phyloP scores from a whole-genome alignment of 2,888 invertebrate genomes.

The Lissonota sp. region DNA sequence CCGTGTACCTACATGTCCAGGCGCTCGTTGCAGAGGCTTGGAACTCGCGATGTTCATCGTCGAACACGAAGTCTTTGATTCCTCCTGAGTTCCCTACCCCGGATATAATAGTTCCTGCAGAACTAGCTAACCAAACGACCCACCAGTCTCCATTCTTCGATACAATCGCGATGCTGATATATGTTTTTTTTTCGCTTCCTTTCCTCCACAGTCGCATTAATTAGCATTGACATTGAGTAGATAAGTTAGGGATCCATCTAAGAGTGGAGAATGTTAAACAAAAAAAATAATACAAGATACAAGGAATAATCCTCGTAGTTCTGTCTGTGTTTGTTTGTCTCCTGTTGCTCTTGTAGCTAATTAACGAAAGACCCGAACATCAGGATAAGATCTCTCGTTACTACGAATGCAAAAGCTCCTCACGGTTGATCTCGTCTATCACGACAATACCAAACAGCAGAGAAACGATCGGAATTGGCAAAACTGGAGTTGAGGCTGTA shows the following conservation, averaged over 20 bases:
- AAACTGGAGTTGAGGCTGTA: too few relatives aligned
- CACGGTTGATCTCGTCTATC: too few relatives aligned
- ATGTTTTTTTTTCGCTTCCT: neutral
- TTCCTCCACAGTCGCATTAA: conserved; percentile 50
- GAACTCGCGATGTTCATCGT: conserved; percentile 16
- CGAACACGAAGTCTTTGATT: conserved; percentile 21
- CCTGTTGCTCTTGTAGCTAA: conserved; percentile 41
- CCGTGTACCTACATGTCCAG: neutral
- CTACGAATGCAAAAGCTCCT: too few relatives aligned
- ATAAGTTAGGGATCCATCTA: conserved; percentile 46
- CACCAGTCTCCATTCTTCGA: conserved; percentile 17
- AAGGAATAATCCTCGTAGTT: neutral
- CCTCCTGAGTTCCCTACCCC: neutral
- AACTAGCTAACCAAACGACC: neutral
- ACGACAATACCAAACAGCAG: too few relatives aligned
- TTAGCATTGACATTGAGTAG: conserved; percentile 65
- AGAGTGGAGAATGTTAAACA: neutral
- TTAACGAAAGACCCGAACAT: conserved; percentile 54
- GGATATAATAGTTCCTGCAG: conserved; percentile 6
- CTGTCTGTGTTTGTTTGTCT: neutral
- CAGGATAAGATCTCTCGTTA: conserved; percentile 46
- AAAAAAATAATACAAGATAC: conserved; percentile 10
- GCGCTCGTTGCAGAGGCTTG: conserved; percentile 1
- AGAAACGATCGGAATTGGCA: too few relatives aligned
- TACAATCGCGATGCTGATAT: conserved; percentile 8